Percentiles rank a stretch among this genome's conserved stretches.
These are phyloP conservation scores for Geothlypis trichas DNA, from an alignment of 2,113 vertebrate genomes.

Conservation along the genomic window DNA sequence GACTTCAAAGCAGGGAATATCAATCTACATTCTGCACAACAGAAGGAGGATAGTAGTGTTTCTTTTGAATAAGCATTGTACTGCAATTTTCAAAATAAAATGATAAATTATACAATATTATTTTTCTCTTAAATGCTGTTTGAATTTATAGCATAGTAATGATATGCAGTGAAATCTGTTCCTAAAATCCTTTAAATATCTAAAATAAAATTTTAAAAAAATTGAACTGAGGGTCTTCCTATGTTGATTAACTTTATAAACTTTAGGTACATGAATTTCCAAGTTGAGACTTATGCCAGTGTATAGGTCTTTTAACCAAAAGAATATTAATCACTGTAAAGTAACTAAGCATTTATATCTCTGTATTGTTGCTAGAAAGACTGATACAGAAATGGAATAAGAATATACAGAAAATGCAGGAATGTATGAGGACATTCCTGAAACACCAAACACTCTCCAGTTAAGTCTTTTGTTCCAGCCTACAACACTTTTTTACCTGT, in stretches of 20 bases:
- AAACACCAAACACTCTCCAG: not conserved
- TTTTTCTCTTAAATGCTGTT: not conserved
- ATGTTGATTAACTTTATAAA: not conserved
- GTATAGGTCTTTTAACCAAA: not conserved
- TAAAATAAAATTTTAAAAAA: not conserved
- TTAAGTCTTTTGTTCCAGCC: not conserved
- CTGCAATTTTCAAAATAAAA: not conserved
- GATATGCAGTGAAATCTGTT: not conserved
- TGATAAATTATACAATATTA: not conserved
- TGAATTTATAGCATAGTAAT: not conserved
- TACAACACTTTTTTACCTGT: not conserved
- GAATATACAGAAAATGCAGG: not conserved
- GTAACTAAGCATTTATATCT: not conserved
- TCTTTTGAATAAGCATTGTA: not conserved
- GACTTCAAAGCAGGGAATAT: not conserved
- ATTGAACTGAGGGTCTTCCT: not conserved
- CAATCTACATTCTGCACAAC: fast-evolving
- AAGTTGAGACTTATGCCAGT: not conserved
- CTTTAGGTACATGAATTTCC: not conserved
- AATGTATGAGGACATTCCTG: not conserved
- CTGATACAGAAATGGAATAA: not conserved
- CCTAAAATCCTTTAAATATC: not conserved
- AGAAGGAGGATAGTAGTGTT: not conserved
- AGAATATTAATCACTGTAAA: not conserved
- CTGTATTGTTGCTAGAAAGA: not conserved